A percentile compares a stretch with the other conserved stretches of the same genome.
Evolutionary conservation across 2,113 vertebrate species (phyloP).

Genomic region (Megaceryle torquata): DNA sequence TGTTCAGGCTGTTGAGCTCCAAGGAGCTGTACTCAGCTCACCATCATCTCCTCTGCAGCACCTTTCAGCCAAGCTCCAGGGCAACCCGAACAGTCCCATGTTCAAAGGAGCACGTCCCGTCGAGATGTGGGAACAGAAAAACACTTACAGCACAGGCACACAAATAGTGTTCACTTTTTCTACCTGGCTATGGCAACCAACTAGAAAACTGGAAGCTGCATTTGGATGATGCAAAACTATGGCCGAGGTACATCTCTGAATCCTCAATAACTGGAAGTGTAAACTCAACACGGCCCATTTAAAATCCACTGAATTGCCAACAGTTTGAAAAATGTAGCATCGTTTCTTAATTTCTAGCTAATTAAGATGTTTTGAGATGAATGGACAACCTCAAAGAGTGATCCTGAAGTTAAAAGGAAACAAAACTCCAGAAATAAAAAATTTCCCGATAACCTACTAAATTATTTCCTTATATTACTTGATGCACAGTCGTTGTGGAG

Average conservation of each 20-base stretch:
- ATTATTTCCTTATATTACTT: neutral
- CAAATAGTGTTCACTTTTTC: neutral
- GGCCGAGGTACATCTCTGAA: neutral
- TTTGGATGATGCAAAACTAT: neutral
- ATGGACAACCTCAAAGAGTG: neutral
- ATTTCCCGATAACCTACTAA: neutral
- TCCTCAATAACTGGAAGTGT: neutral
- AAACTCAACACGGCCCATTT: neutral
- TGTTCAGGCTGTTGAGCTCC: neutral
- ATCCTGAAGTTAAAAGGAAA: neutral
- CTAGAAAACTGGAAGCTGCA: neutral
- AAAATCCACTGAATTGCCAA: neutral
- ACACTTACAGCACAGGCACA: neutral
- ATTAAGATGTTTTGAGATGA: neutral
- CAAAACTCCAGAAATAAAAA: neutral
- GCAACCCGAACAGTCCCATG: neutral
- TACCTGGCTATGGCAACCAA: neutral
- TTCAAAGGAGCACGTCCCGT: neutral
- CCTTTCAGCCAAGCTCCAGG: neutral
- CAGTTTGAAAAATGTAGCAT: neutral
- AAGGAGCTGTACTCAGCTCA: neutral
- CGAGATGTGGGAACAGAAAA: neutral
- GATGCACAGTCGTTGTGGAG: accelerated
- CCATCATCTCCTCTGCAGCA: neutral
- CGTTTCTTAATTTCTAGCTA: neutral